Conservation (phyloP, 2,797 vertebrate genomes). For the Euphonia xanthogaster region DNA sequence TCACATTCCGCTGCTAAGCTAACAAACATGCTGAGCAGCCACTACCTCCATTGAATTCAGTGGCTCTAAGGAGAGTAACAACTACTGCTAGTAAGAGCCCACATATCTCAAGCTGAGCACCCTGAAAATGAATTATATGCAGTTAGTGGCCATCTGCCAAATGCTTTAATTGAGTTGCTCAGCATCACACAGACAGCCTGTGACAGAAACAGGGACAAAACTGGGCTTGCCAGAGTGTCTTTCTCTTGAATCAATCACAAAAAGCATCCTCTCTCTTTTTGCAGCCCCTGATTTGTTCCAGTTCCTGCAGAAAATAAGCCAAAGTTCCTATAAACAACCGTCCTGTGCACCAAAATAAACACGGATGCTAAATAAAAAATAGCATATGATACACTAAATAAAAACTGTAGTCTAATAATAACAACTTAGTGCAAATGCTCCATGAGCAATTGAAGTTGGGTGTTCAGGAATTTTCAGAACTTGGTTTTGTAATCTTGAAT, state of each 20-base stretch:
- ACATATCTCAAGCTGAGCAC: conserved; percentile 59
- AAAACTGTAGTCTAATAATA: conserved; percentile 1
- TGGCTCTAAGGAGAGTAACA: conserved; percentile 38
- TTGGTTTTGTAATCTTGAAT: background rate
- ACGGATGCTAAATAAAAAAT: conserved; percentile 2
- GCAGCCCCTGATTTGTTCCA: conserved; percentile 26
- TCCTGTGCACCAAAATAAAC: conserved; percentile 13
- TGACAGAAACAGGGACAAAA: conserved; percentile 64
- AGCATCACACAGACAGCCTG: conserved; percentile 40
- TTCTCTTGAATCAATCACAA: conserved; percentile 49
- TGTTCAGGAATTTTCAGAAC: background rate
- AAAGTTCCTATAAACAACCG: conserved; percentile 35
- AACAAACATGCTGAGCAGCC: conserved; percentile 12
- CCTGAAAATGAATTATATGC: conserved; percentile 66
- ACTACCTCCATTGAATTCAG: conserved; percentile 31
- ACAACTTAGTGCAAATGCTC: background rate
- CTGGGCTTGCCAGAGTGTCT: conserved; percentile 35
- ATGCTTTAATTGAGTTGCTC: conserved; percentile 67
- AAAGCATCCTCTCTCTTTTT: conserved; percentile 49
- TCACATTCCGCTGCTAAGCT: background rate
- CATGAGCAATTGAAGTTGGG: background rate
- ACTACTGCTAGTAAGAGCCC: conserved; percentile 52
- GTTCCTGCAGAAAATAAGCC: conserved; percentile 36
- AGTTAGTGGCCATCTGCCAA: conserved; percentile 64
- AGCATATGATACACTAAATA: background rate